Base-by-base conservation (phyloP, 1,140 invertebrate species). In the Meloidogyne hapla region DNA sequence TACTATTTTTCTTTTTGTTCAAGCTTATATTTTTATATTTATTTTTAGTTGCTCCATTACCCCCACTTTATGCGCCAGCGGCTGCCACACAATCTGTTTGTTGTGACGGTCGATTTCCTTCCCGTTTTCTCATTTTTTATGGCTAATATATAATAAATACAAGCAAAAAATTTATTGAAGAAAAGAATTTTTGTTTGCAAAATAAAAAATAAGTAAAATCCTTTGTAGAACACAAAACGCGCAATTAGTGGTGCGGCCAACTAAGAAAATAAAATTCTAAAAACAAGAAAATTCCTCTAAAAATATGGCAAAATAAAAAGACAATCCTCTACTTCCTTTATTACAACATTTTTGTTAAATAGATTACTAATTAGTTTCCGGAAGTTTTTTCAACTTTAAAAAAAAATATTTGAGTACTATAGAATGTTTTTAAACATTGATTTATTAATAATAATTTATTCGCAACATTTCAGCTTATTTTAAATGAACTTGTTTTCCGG, bases 21-120 rank as follows among this genome's bases (percentile, higher is more conserved):
- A 56, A n/a, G 18, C n/a, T 56, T 56, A 42, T 6, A 56, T 2
- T 33, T 6, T 33, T 33, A n/a, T 33, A 6, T 33, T 6, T 33
- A 33, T 56, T 56, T 56, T 56, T 56, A 56, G 48, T 56, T 56
- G 48, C 48, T 56, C n/a, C 48, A 56, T n/a, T 56, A 18, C 18
- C n/a, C 48, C 5, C 48, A 56, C 48, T 56, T 56, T 56, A 56
- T n/a, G 3, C n/a, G 48, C 48, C 45, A 48, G 45, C 13, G 45
- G 48, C 48, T 56, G 48, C 48, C 48, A 56, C 48, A 56, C 48
- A 56, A 56, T 56, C 48, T 56, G 48, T 56, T 56, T 56, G 48
- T 56, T 56, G 48, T 56, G 48, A 56, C 48, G 48, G 48, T 56
- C 48, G 48, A 56, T 56, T 56, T 56, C 48, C 48, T 56, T 56